These are phyloP conservation scores for Paguma larvata DNA, from an alignment of 2,797 vertebrate genomes.

Conservation along the genomic window DNA sequence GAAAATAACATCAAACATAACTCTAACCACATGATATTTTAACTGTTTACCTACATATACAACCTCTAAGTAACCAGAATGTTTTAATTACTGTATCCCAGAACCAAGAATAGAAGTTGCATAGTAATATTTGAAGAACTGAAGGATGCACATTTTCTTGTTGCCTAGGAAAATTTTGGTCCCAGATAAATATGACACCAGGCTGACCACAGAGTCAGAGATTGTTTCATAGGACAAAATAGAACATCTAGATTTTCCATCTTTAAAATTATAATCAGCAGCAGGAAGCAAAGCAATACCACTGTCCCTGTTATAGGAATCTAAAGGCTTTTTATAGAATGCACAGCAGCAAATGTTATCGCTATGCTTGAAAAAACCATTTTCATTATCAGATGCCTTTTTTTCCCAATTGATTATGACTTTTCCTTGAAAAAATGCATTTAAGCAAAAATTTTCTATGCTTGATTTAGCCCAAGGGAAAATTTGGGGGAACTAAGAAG, in stretches of 20 bases:
- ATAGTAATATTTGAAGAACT: constrained; percentile 48
- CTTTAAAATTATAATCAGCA: constrained; percentile 76
- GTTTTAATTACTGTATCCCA: not conserved
- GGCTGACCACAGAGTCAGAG: constrained; percentile 68
- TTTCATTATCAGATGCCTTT: constrained; percentile 83
- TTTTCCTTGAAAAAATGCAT: constrained; percentile 80
- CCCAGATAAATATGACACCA: constrained; percentile 54
- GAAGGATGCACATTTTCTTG: constrained; percentile 30
- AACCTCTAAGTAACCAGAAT: not conserved
- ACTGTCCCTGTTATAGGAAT: constrained; percentile 73
- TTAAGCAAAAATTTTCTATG: constrained; percentile 77
- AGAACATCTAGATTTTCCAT: constrained; percentile 68
- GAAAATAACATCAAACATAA: not conserved
- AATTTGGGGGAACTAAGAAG: not conserved
- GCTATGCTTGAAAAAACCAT: constrained; percentile 78
- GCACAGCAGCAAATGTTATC: constrained; percentile 83
- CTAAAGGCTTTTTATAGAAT: constrained; percentile 84
- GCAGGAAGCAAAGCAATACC: constrained; percentile 78
- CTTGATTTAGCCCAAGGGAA: constrained; percentile 79
- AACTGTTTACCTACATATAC: not conserved
- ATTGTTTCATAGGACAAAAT: constrained; percentile 75
- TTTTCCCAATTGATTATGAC: constrained; percentile 81
- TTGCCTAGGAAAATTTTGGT: constrained; percentile 5
- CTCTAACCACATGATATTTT: not conserved
- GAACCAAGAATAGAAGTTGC: constrained; percentile 18